Evolutionary conservation across 2,888 invertebrate species (phyloP).

Genomic region (Drosophila emarginata): DNA sequence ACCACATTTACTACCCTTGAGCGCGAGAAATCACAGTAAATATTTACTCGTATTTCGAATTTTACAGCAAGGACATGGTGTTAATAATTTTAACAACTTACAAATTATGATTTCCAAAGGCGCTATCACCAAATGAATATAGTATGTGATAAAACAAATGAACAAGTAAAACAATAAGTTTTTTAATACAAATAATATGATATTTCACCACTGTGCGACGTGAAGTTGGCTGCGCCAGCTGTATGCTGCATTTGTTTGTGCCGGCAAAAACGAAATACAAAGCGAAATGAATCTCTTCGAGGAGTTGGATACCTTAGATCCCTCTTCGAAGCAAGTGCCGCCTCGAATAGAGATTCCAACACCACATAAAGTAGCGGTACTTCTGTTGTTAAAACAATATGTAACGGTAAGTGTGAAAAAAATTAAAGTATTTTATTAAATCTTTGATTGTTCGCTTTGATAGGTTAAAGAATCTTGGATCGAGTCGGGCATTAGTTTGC

Average conservation of each 20-base stretch:
- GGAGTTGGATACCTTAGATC: constrained; percentile 80
- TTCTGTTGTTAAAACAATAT: constrained; percentile 90
- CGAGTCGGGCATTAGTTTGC: constrained; percentile 79
- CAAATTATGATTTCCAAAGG: too few species aligned
- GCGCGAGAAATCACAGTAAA: too few species aligned
- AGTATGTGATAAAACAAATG: too few species aligned
- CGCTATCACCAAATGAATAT: too few species aligned
- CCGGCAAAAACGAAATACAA: constrained; percentile 48
- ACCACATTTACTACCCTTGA: too few species aligned
- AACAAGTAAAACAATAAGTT: too few species aligned
- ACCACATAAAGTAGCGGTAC: constrained; percentile 90
- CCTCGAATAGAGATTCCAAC: constrained; percentile 85
- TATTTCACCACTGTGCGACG: background rate
- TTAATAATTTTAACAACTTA: too few species aligned
- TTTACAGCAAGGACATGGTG: too few species aligned
- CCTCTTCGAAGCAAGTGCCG: constrained; percentile 65
- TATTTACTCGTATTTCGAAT: too few species aligned
- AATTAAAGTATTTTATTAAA: too few species aligned
- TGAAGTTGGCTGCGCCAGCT: constrained; percentile 46
- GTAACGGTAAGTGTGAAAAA: constrained; percentile 84
- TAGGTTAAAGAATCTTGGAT: constrained; percentile 77
- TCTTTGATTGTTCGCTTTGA: too few species aligned
- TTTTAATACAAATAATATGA: background rate
- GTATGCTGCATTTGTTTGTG: constrained; percentile 21
- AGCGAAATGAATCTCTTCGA: constrained; percentile 76